phyloP scores from a whole-genome alignment of 2,888 invertebrate genomes.

The Lycia hirtaria region DNA sequence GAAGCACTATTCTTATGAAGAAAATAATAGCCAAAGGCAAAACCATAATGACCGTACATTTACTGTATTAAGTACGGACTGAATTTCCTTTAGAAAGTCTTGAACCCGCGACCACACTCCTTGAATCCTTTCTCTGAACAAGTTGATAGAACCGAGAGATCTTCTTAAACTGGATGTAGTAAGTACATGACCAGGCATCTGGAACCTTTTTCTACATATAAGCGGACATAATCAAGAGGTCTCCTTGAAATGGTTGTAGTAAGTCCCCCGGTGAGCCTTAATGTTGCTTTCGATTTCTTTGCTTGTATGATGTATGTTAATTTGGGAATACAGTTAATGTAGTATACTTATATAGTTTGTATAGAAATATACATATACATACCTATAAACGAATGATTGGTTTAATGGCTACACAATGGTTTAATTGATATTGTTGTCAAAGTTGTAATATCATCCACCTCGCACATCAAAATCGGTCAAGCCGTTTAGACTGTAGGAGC shows the following conservation, averaged over 20 bases:
- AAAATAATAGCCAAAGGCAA: conserved; percentile 24
- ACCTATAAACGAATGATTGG: not conserved
- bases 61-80: conserved; percentile 41
- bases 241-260: conserved; percentile 14
- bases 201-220: not conserved
- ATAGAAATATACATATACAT: not conserved
- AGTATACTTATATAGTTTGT: not conserved
- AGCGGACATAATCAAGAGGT: not conserved
- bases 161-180: conserved; percentile 16
- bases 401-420: too few species aligned
- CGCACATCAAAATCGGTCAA: too few species aligned
- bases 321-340: conserved; percentile 16
- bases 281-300: conserved; percentile 53
- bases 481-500: too few species aligned
- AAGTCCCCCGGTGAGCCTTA: conserved; percentile 42
- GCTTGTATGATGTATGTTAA: conserved; percentile 56
- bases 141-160: not conserved
- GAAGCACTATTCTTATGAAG: conserved; percentile 12
- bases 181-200: conserved; percentile 22
- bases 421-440: too few species aligned
- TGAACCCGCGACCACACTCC: conserved; percentile 27
- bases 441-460: too few species aligned
- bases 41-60: conserved; percentile 37
- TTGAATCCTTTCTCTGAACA: conserved; percentile 10
- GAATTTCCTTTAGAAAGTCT: conserved; percentile 38